Evolutionary conservation across 37 sponge, comb jelly and placozoan genomes (phyloP).

Genomic region (Geodia barretti): DNA sequence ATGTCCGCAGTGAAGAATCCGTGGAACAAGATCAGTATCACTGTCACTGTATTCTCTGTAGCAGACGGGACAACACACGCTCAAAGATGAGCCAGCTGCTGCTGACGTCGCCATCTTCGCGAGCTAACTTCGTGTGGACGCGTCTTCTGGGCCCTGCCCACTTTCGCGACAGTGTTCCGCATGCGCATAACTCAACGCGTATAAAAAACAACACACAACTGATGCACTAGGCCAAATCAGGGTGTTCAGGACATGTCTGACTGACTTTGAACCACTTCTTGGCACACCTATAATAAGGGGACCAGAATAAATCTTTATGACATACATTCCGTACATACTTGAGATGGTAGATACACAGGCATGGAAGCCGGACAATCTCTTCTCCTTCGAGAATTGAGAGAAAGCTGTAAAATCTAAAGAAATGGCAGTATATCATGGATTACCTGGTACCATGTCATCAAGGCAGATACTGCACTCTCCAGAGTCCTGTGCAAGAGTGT

Average conservation of each 20-base stretch:
- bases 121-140: no score
- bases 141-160: no score
- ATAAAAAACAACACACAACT: no score
- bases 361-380: slow-evolving; percentile 90
- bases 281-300: slow-evolving; percentile 53
- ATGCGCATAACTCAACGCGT: no score
- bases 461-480: slow-evolving; percentile 95
- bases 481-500: slow-evolving; percentile 48
- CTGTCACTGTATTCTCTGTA: slow-evolving; percentile 61
- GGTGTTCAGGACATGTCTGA: slow-evolving; percentile 81
- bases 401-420: not conserved
- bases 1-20: slow-evolving; percentile 76
- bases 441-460: slow-evolving; percentile 84
- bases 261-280: slow-evolving; percentile 66
- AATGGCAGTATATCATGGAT: not conserved
- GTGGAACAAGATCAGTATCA: slow-evolving; percentile 47
- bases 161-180: no score
- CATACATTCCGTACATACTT: slow-evolving; percentile 53
- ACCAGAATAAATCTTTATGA: not conserved
- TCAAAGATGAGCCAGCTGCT: not conserved
- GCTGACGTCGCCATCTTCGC: not conserved
- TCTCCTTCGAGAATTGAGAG: slow-evolving; percentile 58
- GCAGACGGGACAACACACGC: slow-evolving; percentile 61
- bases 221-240: slow-evolving; percentile 40
- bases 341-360: slow-evolving; percentile 89